A percentile compares a stretch with the other conserved stretches of the same genome.
Conservation (phyloP, 2,888 invertebrate species). For the Acanthosoma haemorrhoidale region DNA sequence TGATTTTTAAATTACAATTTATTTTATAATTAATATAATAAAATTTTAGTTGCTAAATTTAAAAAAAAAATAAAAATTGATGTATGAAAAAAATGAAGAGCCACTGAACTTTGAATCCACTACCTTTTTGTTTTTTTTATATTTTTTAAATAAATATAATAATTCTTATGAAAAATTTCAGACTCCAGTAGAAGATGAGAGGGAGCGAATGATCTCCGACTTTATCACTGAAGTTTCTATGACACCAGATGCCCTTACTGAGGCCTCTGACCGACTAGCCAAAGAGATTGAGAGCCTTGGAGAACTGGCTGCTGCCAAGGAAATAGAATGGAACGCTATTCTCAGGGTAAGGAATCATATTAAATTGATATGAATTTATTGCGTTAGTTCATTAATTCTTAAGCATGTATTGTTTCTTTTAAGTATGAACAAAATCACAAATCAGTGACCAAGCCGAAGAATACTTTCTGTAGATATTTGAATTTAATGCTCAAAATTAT, state of each 20-base stretch:
- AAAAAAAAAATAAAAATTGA: too few relatives aligned
- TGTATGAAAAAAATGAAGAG: too few relatives aligned
- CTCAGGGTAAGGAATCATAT: slow-evolving; percentile 50
- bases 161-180: background rate
- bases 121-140: too few relatives aligned
- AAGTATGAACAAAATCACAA: too few relatives aligned
- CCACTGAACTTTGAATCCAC: too few relatives aligned
- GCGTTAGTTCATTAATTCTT: too few relatives aligned
- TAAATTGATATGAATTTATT: background rate
- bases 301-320: slow-evolving; percentile 71
- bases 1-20: background rate
- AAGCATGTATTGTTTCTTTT: too few relatives aligned
- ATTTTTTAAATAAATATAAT: background rate
- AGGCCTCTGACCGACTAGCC: slow-evolving; percentile 59
- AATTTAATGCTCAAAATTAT: too few relatives aligned
- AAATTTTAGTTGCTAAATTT: too few relatives aligned
- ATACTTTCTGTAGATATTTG: too few relatives aligned
- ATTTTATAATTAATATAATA: background rate
- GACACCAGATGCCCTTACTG: slow-evolving; percentile 56
- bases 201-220: slow-evolving; percentile 46
- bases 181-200: slow-evolving; percentile 35
- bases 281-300: slow-evolving; percentile 58
- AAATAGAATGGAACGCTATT: slow-evolving; percentile 81
- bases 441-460: too few relatives aligned
- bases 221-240: slow-evolving; percentile 60